Conservation (phyloP, 1,140 invertebrate genomes). For the Drosophila leontia region DNA sequence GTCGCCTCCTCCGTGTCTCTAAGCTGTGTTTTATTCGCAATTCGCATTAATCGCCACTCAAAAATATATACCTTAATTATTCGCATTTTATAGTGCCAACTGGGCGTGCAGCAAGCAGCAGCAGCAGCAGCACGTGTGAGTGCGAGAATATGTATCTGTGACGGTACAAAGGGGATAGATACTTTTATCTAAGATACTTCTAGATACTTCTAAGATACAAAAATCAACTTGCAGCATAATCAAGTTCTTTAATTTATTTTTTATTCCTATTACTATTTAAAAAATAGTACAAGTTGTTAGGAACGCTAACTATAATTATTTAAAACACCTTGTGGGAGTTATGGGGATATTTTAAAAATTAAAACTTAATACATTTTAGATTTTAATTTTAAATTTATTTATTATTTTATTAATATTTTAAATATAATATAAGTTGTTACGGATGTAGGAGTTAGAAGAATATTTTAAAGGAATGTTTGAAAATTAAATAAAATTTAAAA, state of each 20-base stretch:
- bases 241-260: neutral
- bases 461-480: too few species aligned
- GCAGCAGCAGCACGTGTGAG: constrained; percentile 27
- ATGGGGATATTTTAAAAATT: too few species aligned
- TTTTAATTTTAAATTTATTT: neutral
- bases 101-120: constrained; percentile 26
- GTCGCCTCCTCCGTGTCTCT: constrained; percentile 7
- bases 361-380: too few species aligned
- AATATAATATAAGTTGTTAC: neutral
- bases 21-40: constrained; percentile 27
- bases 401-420: neutral
- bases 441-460: too few species aligned
- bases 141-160: neutral
- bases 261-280: neutral
- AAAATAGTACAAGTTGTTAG: neutral
- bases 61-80: constrained; percentile 37
- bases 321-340: too few species aligned
- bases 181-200: too few species aligned
- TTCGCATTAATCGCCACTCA: constrained; percentile 34
- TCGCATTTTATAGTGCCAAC: constrained; percentile 42
- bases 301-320: too few species aligned
- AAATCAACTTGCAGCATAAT: too few species aligned
- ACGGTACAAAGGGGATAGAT: too few species aligned
- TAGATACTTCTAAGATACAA: neutral
- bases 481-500: too few species aligned